Conservation (phyloP, 2,888 invertebrate species). For the Leptinotarsa rubiginosa region DNA sequence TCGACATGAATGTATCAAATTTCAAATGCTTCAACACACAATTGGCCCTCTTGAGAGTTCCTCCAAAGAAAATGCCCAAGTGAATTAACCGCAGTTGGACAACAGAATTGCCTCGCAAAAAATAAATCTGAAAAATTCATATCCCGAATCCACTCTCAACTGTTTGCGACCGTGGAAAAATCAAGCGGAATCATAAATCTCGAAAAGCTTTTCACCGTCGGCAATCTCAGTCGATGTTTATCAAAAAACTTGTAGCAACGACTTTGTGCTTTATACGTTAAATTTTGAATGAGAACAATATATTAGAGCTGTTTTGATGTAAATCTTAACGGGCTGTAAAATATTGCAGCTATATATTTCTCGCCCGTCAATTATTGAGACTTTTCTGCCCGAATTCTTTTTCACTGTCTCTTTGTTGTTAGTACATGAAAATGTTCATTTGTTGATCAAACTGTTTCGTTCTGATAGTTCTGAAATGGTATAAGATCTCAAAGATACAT, state of each 20-base stretch:
- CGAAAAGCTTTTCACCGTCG: slow-evolving; percentile 6
- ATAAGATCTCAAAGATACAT: too few species aligned
- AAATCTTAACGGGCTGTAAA: slow-evolving; percentile 55
- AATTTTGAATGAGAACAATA: slow-evolving; percentile 34
- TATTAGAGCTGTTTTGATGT: slow-evolving; percentile 40
- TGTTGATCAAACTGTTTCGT: too few species aligned
- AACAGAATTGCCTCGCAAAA: too few species aligned
- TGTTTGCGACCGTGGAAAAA: neutral
- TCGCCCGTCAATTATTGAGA: slow-evolving; percentile 58
- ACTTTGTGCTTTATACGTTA: slow-evolving; percentile 3
- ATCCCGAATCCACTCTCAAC: neutral
- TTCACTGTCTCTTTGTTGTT: slow-evolving; percentile 32
- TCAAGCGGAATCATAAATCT: neutral
- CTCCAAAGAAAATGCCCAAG: too few species aligned
- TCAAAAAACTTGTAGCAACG: slow-evolving; percentile 7
- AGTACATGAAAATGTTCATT: neutral
- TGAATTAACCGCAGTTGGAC: too few species aligned
- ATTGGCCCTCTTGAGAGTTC: too few species aligned
- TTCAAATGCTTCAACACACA: too few species aligned
- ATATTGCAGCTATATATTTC: slow-evolving; percentile 57
- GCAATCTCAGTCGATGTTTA: slow-evolving; percentile 13
- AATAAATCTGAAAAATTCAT: neutral
- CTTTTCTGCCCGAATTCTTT: slow-evolving; percentile 36
- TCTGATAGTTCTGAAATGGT: too few species aligned
- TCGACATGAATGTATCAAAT: too few species aligned